Conservation (phyloP, 2,113 vertebrate species). For the Leucosticte australis region DNA sequence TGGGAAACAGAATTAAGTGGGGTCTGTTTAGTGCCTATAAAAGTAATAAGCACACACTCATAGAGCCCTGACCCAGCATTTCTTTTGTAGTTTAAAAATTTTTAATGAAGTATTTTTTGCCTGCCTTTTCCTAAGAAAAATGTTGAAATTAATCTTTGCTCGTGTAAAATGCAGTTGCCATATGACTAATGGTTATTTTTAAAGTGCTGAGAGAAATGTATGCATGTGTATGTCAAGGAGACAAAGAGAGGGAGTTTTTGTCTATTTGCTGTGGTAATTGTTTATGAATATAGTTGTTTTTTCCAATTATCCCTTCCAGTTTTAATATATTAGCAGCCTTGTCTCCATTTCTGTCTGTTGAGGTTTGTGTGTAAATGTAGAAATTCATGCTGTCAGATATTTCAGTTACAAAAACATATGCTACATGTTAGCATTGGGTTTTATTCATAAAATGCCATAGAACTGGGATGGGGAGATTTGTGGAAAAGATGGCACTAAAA, state of each 20-base stretch:
- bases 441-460: background rate
- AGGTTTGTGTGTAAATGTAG: background rate
- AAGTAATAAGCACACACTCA: background rate
- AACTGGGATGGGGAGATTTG: background rate
- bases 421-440: background rate
- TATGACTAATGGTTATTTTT: conserved; percentile 42
- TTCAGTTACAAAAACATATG: background rate
- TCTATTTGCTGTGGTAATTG: conserved; percentile 25
- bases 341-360: background rate
- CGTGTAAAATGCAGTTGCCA: background rate
- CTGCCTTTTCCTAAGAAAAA: background rate
- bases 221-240: background rate
- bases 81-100: background rate
- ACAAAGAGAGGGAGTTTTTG: background rate
- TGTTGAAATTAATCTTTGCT: background rate
- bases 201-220: background rate
- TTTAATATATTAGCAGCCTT: background rate
- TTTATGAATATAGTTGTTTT: conserved; percentile 40
- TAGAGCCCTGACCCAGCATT: background rate
- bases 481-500: background rate
- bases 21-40: background rate
- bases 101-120: conserved; percentile 5
- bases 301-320: background rate
- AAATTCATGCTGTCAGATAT: background rate
- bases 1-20: conserved; percentile 27